Percentiles rank a stretch among this genome's conserved stretches.
Evolutionary conservation across 2,888 invertebrate genomes (phyloP).

Genomic region (Sinotaia quadrata): DNA sequence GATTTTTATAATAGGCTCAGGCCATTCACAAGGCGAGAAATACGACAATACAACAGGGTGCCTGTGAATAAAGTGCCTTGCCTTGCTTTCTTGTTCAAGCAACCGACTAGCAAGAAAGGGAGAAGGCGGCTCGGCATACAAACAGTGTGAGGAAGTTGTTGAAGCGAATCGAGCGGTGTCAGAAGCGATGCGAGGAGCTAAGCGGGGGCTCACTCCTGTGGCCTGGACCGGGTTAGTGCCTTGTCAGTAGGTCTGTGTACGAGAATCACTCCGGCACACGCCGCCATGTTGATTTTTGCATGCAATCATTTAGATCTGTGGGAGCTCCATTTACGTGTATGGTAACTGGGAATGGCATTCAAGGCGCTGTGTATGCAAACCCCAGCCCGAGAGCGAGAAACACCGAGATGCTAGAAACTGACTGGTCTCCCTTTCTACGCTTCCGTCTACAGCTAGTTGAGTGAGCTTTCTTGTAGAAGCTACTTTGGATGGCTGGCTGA

Average conservation of each 20-base stretch:
- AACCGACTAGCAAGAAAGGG: too few relatives aligned
- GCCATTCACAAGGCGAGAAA: constrained; percentile 24
- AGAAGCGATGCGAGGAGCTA: neutral
- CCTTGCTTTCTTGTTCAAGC: too few relatives aligned
- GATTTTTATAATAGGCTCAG: constrained; percentile 15
- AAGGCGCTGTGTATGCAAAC: constrained; percentile 16
- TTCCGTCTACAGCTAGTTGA: neutral
- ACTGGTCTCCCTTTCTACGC: neutral
- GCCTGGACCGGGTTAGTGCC: constrained; percentile 21
- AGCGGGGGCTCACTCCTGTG: neutral
- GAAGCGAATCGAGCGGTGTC: neutral
- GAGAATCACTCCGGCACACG: constrained; percentile 10
- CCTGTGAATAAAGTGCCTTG: constrained; percentile 7
- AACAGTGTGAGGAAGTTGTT: constrained; percentile 20
- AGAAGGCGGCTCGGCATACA: too few relatives aligned
- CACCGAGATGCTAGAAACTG: neutral
- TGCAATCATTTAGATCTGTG: constrained; percentile 24
- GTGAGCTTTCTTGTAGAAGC: too few relatives aligned
- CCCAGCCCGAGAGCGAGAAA: constrained; percentile 3
- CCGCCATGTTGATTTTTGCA: constrained; percentile 30
- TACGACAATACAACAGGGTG: constrained; percentile 20
- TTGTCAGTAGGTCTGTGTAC: constrained; percentile 22
- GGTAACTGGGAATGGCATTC: constrained; percentile 20
- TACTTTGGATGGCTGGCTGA: too few relatives aligned
- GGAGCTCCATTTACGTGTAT: constrained; percentile 9